Percentiles rank a stretch among this genome's conserved stretches.
These are phyloP conservation scores for Esox lucius DNA, from an alignment of 2,797 vertebrate species.

Conservation along the genomic window DNA sequence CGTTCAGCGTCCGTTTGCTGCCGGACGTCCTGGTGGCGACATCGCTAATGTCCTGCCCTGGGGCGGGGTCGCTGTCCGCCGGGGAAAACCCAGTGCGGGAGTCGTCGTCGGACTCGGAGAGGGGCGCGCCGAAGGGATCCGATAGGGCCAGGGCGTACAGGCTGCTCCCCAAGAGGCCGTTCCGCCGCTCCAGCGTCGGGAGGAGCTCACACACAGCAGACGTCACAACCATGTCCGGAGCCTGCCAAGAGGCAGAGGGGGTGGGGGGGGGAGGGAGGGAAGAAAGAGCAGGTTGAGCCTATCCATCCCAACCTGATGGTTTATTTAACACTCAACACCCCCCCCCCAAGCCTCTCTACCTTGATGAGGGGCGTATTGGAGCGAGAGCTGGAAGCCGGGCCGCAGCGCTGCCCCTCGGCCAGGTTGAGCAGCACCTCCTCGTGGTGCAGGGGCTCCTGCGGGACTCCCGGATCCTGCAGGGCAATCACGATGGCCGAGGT, in stretches of 20 bases:
- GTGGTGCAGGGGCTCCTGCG: conserved; percentile 63
- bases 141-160: conserved; percentile 48
- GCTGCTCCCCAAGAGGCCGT: conserved; percentile 58
- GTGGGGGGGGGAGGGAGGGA: background rate
- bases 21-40: background rate
- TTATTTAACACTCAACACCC: background rate
- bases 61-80: background rate
- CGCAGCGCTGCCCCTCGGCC: conserved; percentile 80
- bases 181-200: conserved; percentile 58
- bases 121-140: conserved; percentile 40
- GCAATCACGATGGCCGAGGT: conserved; percentile 94
- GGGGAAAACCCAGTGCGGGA: background rate
- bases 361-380: conserved; percentile 76
- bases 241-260: conserved; percentile 32
- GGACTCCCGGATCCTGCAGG: conserved; percentile 74
- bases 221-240: conserved; percentile 51
- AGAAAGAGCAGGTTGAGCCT: no score
- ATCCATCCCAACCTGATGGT: no score
- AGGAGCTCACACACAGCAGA: conserved; percentile 60
- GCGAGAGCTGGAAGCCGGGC: conserved; percentile 75
- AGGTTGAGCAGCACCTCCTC: conserved; percentile 89
- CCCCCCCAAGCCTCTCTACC: conserved; percentile 36
- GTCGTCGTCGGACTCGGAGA: conserved; percentile 33
- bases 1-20: background rate
- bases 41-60: background rate